Evolutionary conservation across 2,888 invertebrate species (phyloP).

Genomic region (Choristoneura rosaceana): DNA sequence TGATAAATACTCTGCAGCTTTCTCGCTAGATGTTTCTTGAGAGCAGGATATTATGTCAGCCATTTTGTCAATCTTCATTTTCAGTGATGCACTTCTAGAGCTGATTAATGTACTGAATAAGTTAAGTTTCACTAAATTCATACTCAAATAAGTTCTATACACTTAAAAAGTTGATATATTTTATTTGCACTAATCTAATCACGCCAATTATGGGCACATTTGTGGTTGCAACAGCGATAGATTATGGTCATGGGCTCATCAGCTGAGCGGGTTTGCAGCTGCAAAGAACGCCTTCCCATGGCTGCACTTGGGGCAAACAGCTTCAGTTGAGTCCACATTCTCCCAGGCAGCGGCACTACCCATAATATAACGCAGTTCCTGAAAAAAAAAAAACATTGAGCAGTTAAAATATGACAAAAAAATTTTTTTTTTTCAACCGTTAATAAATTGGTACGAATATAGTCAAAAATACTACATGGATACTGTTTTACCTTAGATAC

Average conservation of each 20-base stretch:
- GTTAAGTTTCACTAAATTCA: conserved; percentile 64
- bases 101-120: conserved; percentile 57
- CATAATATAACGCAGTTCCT: conserved; percentile 98
- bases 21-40: conserved; percentile 66
- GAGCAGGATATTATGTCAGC: conserved; percentile 64
- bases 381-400: conserved; percentile 46
- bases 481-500: too few relatives aligned
- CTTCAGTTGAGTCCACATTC: conserved; percentile 98
- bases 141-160: conserved; percentile 49
- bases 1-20: conserved; percentile 79
- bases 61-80: conserved; percentile 76
- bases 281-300: conserved; percentile 97
- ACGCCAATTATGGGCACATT: conserved; percentile 97
- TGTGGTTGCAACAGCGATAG: conserved; percentile 96
- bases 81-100: conserved; percentile 60
- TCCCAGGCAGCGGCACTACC: conserved; percentile 99
- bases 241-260: conserved; percentile 99
- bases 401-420: neutral
- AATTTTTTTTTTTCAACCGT: neutral
- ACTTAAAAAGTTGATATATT: too few relatives aligned
- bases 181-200: conserved; percentile 83
- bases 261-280: conserved; percentile 98
- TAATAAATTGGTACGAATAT: neutral
- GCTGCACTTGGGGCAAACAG: conserved; percentile 96
- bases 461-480: too few relatives aligned